Conservation (phyloP, 2,797 vertebrate genomes). For the Chelon auratus region DNA sequence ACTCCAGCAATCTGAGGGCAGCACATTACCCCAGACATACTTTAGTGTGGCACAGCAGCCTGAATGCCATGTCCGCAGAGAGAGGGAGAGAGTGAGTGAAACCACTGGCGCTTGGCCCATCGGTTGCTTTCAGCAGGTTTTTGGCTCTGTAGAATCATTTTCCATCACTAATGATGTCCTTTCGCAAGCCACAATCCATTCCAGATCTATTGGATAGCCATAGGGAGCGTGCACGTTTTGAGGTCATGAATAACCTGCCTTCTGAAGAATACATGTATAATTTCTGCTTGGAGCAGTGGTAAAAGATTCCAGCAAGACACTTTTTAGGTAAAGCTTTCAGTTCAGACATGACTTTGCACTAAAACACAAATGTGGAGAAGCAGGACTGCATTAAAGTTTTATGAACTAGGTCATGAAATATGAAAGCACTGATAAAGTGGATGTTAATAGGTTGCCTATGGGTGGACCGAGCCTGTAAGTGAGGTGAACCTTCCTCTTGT, state of each 20-base stretch:
- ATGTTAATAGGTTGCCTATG: constrained; percentile 72
- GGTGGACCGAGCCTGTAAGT: constrained; percentile 45
- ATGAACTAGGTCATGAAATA: constrained; percentile 74
- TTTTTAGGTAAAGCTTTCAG: constrained; percentile 32
- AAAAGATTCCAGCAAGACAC: constrained; percentile 13
- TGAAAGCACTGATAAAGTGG: constrained; percentile 70
- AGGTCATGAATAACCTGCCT: constrained; percentile 24
- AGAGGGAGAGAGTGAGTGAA: constrained; percentile 20
- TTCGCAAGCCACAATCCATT: constrained; percentile 33
- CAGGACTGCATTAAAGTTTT: constrained; percentile 66
- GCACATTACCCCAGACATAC: constrained; percentile 60
- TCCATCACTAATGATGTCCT: constrained; percentile 52
- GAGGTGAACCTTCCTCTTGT: constrained; percentile 44
- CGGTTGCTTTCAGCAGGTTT: constrained; percentile 56
- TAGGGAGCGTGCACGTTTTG: neutral
- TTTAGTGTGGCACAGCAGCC: constrained; percentile 55
- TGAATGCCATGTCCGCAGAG: constrained; percentile 59
- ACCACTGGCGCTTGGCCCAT: constrained; percentile 42
- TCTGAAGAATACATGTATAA: constrained; percentile 7
- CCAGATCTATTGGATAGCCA: constrained; percentile 25
- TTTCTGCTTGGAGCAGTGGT: constrained; percentile 16
- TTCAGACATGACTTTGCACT: constrained; percentile 62
- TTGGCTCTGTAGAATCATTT: constrained; percentile 57
- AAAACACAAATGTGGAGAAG: constrained; percentile 52
- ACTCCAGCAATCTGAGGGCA: constrained; percentile 64